Base-by-base conservation (phyloP, 1,140 invertebrate species). In the Drepana arcuata region DNA sequence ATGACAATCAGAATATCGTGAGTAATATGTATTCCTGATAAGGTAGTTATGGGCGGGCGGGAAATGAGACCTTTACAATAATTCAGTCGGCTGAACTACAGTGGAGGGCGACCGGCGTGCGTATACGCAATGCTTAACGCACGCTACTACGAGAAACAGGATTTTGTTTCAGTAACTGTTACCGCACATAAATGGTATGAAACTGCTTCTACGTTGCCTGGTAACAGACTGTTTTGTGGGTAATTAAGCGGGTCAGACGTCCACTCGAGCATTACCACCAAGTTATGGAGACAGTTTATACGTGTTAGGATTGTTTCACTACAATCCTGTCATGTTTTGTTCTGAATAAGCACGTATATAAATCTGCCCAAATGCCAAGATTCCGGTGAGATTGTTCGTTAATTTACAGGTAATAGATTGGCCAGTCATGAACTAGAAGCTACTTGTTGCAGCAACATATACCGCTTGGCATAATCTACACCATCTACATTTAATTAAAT, bases 151-250 rank as follows among this genome's bases (percentile, higher is more conserved):
- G 40, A 42, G 45, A 58, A 39, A 32, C 31, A 40, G 28, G 34
- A 41, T 44, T 57, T 65, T 70, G 56, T 75, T 68, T 75, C 64
- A 70, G 63, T 69, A 64, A 67, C 58, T 75, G 63, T 64, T 50
- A 41, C 52, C 50, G 37, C 36, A 57, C 69, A 51, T 63, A 73
- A 69, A 73, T 58, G 69, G 69, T 67, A 73, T 64, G 65, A 57
- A 46, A 54, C 51, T 64, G 50, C 59, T 59, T 59, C 57, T 54
- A 41, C 58, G 48, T 55, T 45, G 45, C 40, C 56, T 48, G 61
- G 66, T 77, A 81, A 77, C 68, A 62, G 56, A 63, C 63, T 45
- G 64, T 71, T 75, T 78, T 72, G 75, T 66, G 47, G 55, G 65
- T 70, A 78, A 80, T 80, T 78, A 80, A 75, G 50, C 50, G 53